Percentiles rank a stretch among this genome's conserved stretches.
These are phyloP conservation scores for Pygocentrus nattereri DNA, from an alignment of 2,797 vertebrate genomes.

Conservation along the genomic window DNA sequence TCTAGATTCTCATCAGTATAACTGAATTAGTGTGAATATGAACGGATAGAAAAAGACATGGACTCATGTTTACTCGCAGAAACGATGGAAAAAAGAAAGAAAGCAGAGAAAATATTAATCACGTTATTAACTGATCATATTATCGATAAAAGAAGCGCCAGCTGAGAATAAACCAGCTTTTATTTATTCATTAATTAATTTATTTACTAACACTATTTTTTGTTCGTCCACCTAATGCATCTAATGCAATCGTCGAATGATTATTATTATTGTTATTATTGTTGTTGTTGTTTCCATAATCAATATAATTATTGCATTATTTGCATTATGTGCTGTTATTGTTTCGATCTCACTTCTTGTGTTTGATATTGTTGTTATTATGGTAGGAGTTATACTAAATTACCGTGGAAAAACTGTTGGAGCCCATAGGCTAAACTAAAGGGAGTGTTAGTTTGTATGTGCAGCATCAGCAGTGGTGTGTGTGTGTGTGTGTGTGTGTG, in stretches of 20 bases:
- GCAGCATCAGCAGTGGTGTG: too few species aligned
- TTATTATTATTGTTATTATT: neutral
- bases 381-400: too few species aligned
- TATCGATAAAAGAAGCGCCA: neutral
- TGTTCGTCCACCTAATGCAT: neutral
- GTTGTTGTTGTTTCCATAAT: slow-evolving; percentile 37
- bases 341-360: too few species aligned
- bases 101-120: neutral
- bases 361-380: too few species aligned
- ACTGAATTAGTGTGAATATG: too few species aligned
- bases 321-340: slow-evolving; percentile 5
- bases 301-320: neutral
- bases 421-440: too few species aligned
- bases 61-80: neutral
- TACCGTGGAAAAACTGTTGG: too few species aligned
- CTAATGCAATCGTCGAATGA: too few species aligned
- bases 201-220: neutral
- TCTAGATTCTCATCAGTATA: too few species aligned
- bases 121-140: neutral
- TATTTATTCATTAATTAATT: neutral
- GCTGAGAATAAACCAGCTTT: neutral
- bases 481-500: neutral
- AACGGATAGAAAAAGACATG: too few species aligned
- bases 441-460: too few species aligned
- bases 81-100: neutral